Conservation (phyloP, 2,797 vertebrate species). For the Arrhamphus sclerolepis region DNA sequence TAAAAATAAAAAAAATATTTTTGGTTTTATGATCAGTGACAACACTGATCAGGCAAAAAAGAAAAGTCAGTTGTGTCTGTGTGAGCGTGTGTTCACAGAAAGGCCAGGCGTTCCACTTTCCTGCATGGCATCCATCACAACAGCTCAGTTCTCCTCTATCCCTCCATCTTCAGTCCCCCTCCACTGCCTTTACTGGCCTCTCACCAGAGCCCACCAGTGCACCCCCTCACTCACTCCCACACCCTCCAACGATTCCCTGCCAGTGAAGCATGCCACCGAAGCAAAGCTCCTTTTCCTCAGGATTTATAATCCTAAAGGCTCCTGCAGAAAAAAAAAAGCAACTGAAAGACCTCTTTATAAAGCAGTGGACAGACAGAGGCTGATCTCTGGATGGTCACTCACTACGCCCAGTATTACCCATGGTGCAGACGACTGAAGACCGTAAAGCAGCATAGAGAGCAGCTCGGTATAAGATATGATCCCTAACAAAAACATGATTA, state of each 20-base stretch:
- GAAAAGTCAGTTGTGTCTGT: conserved; percentile 3
- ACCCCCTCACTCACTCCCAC: neutral
- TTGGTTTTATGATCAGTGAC: too few relatives aligned
- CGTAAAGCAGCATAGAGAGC: conserved; percentile 5
- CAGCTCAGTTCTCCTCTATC: conserved; percentile 47
- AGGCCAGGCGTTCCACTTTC: conserved; percentile 59
- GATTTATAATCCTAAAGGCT: conserved; percentile 74
- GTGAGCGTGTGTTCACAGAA: conserved; percentile 41
- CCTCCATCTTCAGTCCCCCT: conserved; percentile 32
- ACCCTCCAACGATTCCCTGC: conserved; percentile 56
- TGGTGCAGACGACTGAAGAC: neutral
- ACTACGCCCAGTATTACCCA: conserved; percentile 31
- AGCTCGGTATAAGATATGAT: neutral
- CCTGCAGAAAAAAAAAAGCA: conserved; percentile 43
- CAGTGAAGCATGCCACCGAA: conserved; percentile 68
- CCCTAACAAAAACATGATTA: neutral
- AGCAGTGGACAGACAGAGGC: conserved; percentile 50
- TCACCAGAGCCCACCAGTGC: conserved; percentile 21
- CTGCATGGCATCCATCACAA: conserved; percentile 59
- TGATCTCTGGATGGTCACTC: conserved; percentile 60
- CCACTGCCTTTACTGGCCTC: conserved; percentile 28
- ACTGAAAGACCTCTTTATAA: conserved; percentile 78
- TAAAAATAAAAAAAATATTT: neutral
- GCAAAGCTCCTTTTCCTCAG: conserved; percentile 75
- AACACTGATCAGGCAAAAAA: too few relatives aligned